Evolutionary conservation across 2,797 vertebrate genomes (phyloP).

Genomic region (Notoglanidium macrostoma): DNA sequence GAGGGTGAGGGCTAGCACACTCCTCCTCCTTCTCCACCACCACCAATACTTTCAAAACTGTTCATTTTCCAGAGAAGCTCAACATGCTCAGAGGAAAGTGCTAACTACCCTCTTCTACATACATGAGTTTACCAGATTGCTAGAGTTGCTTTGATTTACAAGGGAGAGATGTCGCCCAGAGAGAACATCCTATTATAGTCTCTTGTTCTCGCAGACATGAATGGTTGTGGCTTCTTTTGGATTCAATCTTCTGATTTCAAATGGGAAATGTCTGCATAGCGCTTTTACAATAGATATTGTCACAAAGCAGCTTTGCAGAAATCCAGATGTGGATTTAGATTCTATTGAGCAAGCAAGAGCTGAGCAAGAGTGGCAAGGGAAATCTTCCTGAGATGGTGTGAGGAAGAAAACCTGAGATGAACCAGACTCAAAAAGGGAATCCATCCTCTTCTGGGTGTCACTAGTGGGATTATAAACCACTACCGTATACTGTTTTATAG

Average conservation of each 20-base stretch:
- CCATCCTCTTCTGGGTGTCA: not conserved
- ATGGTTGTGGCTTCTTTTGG: not conserved
- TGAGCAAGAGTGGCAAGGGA: not conserved
- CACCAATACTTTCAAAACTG: not conserved
- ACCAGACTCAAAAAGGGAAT: not conserved
- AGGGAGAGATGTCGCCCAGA: no score
- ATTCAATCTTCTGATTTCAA: not conserved
- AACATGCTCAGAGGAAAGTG: not conserved
- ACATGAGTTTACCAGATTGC: not conserved
- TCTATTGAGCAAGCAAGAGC: not conserved
- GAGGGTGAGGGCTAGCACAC: not conserved
- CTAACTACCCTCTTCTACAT: not conserved
- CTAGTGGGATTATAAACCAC: not conserved
- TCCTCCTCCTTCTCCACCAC: not conserved
- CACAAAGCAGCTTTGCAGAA: not conserved
- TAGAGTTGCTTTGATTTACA: not conserved
- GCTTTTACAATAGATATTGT: not conserved
- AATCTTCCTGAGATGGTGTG: not conserved
- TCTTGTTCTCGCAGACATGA: not conserved
- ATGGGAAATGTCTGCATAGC: not conserved
- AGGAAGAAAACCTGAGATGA: not conserved
- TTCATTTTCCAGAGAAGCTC: not conserved
- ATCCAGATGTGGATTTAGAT: not conserved
- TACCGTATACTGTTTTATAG: not conserved
- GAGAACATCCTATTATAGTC: not conserved